Evolutionary conservation across 2,888 invertebrate genomes (phyloP), one percentile per base, ranked within the genome.

Genomic region (Limnephilus rhombicus): DNA sequence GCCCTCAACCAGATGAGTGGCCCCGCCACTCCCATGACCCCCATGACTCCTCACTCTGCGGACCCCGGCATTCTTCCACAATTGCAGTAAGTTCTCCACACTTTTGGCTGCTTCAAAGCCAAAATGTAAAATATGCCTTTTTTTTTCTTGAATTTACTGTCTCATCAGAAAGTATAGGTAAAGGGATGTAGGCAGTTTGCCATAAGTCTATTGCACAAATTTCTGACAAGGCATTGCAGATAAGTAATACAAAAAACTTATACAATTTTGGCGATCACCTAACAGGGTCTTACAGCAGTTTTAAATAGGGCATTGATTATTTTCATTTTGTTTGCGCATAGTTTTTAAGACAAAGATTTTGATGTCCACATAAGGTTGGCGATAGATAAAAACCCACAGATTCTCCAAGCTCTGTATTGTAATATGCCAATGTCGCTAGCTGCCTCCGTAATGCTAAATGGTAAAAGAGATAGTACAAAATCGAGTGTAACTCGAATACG

Each of bases 11-110:
- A 95, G 93, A 95, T 97, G 90, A 96, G 96, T 29, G 96, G 96
- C 4, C 98, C 98, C 1, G 97, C 98, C 18, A 98, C 98, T n/a
- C 98, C 98, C 1, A 97, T 98, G 97, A 98, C 98, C 1, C 98
- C 98, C 1, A 98, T 99, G 97, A 99, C 99, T 13, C 99, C 99
- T 80, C 98, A 97, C 92, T 99, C 99, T 0, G 98, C 98, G 15
- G 99, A 99, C 95, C 98, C 99, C 91, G 98, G 98, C 90, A 99
- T 99, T 94, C 97, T 99, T 92, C 99, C 99, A 41, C 99, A 99
- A 95, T 95, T 99, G 94, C 99, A 99, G 98, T 98, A 95, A 96
- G 97, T 89, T n/a, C 81, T 88, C 34, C 31, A 83, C 34, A 83
- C 34, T 83, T 37, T 37, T 31, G 18, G 53, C 15, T 49, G 1